Percentiles rank a stretch among this genome's conserved stretches.
These are phyloP conservation scores for Passer domesticus DNA, from an alignment of 2,113 vertebrate species.

Conservation along the genomic window DNA sequence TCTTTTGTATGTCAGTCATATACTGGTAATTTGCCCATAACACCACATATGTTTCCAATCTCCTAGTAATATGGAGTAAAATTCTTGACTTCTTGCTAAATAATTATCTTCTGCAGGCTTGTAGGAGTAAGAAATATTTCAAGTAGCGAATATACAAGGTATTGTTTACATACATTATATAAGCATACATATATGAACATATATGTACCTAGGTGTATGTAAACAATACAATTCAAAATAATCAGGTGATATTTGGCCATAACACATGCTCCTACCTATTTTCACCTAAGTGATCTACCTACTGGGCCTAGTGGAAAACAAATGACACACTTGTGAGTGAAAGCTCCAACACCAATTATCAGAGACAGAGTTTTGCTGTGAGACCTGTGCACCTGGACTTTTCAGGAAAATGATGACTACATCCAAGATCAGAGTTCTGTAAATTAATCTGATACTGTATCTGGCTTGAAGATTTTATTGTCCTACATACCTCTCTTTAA, in stretches of 20 bases:
- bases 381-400: neutral
- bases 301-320: neutral
- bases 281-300: neutral
- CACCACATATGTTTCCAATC: neutral
- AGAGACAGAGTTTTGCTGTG: neutral
- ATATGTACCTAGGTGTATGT: too few species aligned
- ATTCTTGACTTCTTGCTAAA: neutral
- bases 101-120: neutral
- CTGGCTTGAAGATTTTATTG: neutral
- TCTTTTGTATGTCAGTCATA: neutral
- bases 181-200: neutral
- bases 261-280: neutral
- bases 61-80: neutral
- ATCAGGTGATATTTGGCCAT: neutral
- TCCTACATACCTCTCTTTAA: neutral
- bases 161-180: fast-evolving
- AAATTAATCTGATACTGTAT: neutral
- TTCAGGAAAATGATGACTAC: neutral
- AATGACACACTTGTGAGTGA: neutral
- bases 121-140: neutral
- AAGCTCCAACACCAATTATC: neutral
- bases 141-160: neutral
- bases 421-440: neutral
- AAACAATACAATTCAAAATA: neutral
- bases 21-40: neutral